Conservation (phyloP, 1,140 invertebrate genomes). For the Periplaneta americana region DNA sequence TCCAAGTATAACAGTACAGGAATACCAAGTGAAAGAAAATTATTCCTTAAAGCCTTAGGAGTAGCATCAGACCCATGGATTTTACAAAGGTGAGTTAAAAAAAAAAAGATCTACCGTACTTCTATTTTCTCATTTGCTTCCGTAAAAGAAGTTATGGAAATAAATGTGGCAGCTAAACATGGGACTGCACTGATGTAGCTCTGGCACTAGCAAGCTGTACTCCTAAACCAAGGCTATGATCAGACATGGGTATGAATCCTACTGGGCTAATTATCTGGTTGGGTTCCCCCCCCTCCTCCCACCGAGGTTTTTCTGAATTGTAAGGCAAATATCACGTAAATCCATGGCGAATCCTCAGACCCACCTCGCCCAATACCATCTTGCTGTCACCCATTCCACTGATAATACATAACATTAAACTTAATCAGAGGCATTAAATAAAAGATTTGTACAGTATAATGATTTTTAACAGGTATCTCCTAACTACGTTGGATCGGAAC, state of each 20-base stretch:
- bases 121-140: too few species aligned
- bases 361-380: too few species aligned
- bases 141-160: too few species aligned
- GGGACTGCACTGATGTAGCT: too few species aligned
- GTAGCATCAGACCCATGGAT: conserved; percentile 65
- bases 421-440: not conserved
- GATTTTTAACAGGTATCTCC: conserved; percentile 48
- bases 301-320: not conserved
- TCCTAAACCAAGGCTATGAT: too few species aligned
- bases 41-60: conserved; percentile 64
- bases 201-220: too few species aligned
- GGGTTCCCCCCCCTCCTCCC: not conserved
- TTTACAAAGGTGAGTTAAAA: conserved; percentile 58
- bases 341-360: too few species aligned
- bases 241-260: too few species aligned
- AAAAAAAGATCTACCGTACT: too few species aligned
- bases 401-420: not conserved
- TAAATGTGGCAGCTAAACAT: too few species aligned
- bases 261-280: too few species aligned
- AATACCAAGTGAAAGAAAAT: conserved; percentile 58
- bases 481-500: conserved; percentile 53
- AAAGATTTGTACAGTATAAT: not conserved
- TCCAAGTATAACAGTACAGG: conserved; percentile 58
- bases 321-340: too few species aligned
- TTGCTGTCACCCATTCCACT: not conserved